These are phyloP conservation scores for Cactoblastis cactorum DNA, from an alignment of 2,888 invertebrate genomes.

Conservation along the genomic window DNA sequence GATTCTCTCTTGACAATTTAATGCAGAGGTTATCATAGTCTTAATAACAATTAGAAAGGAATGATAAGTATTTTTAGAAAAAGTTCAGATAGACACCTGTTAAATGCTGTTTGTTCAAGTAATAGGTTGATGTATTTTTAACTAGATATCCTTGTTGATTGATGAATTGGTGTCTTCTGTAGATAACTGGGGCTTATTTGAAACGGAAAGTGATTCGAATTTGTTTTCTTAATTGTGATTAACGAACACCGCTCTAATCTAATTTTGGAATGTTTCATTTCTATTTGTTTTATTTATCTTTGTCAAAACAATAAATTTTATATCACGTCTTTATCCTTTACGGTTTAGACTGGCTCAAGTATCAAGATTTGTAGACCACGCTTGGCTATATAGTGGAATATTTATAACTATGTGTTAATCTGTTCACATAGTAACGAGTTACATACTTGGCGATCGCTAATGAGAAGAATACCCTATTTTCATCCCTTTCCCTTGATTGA, in stretches of 20 bases:
- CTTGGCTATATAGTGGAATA: too few relatives aligned
- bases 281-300: not conserved
- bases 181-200: constrained; percentile 46
- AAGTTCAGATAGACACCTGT: constrained; percentile 36
- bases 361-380: too few relatives aligned
- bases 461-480: too few relatives aligned
- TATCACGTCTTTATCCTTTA: too few relatives aligned
- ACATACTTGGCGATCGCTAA: too few relatives aligned
- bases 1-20: constrained; percentile 72
- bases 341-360: too few relatives aligned
- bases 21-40: constrained; percentile 54
- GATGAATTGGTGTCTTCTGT: constrained; percentile 56
- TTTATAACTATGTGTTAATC: too few relatives aligned
- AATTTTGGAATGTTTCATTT: constrained; percentile 8
- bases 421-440: too few relatives aligned
- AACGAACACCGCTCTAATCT: constrained; percentile 34
- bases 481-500: too few relatives aligned
- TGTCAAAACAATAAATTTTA: too few relatives aligned
- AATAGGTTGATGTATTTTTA: constrained; percentile 64
- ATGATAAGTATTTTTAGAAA: constrained; percentile 40
- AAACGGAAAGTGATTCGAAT: constrained; percentile 56
- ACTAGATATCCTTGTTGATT: constrained; percentile 73
- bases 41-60: constrained; percentile 60
- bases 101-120: constrained; percentile 42
- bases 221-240: constrained; percentile 68